Conservation (phyloP, 2,113 vertebrate species). For the Balaeniceps rex region DNA sequence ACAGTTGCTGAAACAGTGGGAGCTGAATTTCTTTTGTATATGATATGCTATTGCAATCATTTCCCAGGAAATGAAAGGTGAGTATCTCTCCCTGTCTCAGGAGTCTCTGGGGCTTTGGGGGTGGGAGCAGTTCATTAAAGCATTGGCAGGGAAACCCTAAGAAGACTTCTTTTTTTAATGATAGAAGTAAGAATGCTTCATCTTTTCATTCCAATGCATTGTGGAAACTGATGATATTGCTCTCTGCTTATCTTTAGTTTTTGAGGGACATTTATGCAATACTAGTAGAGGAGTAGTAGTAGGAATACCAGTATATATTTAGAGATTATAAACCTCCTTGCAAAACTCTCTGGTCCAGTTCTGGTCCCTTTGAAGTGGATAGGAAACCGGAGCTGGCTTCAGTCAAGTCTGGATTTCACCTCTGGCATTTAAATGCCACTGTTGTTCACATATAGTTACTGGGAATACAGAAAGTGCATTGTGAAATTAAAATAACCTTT, state of each 20-base stretch:
- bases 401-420: neutral
- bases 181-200: neutral
- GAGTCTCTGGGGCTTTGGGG: neutral
- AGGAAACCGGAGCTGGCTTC: neutral
- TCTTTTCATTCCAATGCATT: neutral
- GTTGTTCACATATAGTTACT: neutral
- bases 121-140: neutral
- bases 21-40: neutral
- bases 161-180: neutral
- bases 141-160: neutral
- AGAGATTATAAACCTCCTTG: neutral
- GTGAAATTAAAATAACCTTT: slow-evolving; percentile 33
- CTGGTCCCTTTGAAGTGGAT: neutral
- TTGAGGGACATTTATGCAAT: neutral
- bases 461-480: neutral
- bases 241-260: neutral
- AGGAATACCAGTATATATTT: neutral
- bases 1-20: neutral
- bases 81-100: neutral
- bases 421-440: slow-evolving; percentile 38
- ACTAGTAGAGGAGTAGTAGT: neutral
- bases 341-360: neutral
- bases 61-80: neutral
- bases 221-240: neutral
- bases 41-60: neutral